Evolutionary conservation across 30 jellyfish, hydroid and myxozoan genomes (phyloP).

Genomic region (Haliclystus octoradiatus): DNA sequence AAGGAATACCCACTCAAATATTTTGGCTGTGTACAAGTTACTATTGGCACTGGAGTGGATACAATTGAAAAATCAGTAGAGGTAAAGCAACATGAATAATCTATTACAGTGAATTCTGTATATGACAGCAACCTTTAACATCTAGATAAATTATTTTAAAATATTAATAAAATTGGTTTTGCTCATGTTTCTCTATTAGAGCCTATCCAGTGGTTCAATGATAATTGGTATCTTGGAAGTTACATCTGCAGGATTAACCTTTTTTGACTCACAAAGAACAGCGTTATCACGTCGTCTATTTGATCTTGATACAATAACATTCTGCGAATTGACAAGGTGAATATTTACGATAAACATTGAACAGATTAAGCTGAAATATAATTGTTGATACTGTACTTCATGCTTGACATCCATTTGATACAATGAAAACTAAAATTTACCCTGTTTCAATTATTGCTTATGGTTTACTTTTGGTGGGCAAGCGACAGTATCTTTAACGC

Average conservation of each 20-base stretch:
- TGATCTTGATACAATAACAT: constrained; percentile 77
- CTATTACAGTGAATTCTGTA: too few relatives aligned
- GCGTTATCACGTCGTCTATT: constrained; percentile 81
- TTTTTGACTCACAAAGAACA: constrained; percentile 76
- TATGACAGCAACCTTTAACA: too few relatives aligned
- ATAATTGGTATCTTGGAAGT: constrained; percentile 78
- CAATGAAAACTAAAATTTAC: too few relatives aligned
- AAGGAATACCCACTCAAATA: constrained; percentile 62
- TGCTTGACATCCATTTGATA: too few relatives aligned
- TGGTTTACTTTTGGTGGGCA: too few relatives aligned
- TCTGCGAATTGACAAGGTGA: constrained; percentile 93
- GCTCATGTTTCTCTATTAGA: constrained; percentile 11
- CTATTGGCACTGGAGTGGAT: constrained; percentile 92
- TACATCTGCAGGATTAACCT: constrained; percentile 50
- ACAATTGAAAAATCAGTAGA: constrained; percentile 78
- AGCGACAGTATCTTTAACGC: too few relatives aligned
- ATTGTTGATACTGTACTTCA: too few relatives aligned
- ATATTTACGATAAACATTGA: too few relatives aligned
- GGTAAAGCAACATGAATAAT: too few relatives aligned
- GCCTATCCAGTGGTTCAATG: constrained; percentile 76
- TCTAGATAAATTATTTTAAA: too few relatives aligned
- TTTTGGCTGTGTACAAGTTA: constrained; percentile 84
- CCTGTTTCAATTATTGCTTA: too few relatives aligned
- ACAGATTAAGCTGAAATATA: too few relatives aligned
- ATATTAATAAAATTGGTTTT: neutral